Percentiles rank a stretch among this genome's conserved stretches.
Conservation (phyloP, 2,797 vertebrate genomes). For the Sardinella longiceps region DNA sequence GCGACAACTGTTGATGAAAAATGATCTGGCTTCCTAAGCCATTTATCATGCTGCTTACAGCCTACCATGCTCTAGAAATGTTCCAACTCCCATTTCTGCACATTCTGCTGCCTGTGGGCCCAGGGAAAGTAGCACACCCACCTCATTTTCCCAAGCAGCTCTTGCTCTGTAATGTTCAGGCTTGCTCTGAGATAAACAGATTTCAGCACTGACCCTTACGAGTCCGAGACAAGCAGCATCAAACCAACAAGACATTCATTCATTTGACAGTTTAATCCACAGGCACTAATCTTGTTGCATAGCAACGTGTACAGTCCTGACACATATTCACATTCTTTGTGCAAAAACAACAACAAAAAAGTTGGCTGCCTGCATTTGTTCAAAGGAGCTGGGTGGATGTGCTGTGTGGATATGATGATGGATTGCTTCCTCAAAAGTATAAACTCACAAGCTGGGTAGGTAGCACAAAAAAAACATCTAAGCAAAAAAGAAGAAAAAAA, state of each 20-base stretch:
- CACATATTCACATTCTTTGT: neutral
- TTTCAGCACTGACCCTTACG: neutral
- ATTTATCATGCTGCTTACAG: neutral
- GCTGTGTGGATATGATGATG: neutral
- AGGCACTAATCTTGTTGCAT: neutral
- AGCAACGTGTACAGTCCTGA: neutral
- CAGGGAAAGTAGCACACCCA: conserved; percentile 5
- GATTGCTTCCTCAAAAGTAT: neutral
- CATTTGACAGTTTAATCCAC: neutral
- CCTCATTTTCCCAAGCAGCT: neutral
- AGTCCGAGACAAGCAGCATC: neutral
- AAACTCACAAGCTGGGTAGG: neutral
- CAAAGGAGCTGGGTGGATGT: neutral
- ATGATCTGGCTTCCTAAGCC: neutral
- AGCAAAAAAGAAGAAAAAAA: no score
- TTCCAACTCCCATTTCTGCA: neutral
- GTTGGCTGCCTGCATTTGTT: neutral
- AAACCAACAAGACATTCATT: neutral
- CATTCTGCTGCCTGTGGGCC: conserved; percentile 3
- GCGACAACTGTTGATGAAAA: conserved; percentile 13
- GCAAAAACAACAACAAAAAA: neutral
- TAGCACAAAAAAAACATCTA: neutral
- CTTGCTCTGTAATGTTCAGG: neutral
- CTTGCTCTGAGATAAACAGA: neutral
- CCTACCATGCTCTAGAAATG: neutral